These are phyloP conservation scores for Noctua janthe DNA, from an alignment of 2,888 invertebrate genomes.

Conservation along the genomic window DNA sequence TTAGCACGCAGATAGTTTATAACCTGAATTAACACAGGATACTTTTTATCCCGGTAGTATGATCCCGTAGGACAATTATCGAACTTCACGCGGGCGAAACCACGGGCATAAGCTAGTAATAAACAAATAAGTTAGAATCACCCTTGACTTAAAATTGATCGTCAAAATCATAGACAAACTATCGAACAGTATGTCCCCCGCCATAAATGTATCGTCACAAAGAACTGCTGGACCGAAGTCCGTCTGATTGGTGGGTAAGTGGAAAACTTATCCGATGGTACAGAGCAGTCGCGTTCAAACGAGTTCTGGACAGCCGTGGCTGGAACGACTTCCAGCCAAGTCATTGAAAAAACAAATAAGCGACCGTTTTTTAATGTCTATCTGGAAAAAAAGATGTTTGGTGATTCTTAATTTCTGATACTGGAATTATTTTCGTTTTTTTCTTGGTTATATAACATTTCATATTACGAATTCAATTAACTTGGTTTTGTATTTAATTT, in stretches of 20 bases:
- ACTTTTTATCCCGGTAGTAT: neutral
- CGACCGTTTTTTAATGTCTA: neutral
- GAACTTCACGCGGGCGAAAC: neutral
- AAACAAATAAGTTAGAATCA: neutral
- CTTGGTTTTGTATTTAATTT: too few relatives aligned
- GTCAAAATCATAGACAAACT: neutral
- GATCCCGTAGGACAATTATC: neutral
- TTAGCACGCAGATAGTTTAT: neutral
- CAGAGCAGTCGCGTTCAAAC: conserved; percentile 40
- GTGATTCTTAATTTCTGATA: neutral
- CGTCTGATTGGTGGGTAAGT: conserved; percentile 67
- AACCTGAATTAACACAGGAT: neutral
- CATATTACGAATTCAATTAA: too few relatives aligned
- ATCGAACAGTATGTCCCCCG: conserved; percentile 33
- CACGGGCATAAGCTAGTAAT: neutral
- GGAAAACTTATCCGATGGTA: conserved; percentile 61
- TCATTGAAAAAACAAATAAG: neutral
- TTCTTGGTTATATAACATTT: neutral
- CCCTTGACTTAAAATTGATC: neutral
- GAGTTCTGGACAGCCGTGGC: conserved; percentile 18
- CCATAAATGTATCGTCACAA: conserved; percentile 60
- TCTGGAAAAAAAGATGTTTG: neutral
- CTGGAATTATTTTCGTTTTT: neutral
- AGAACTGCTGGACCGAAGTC: conserved; percentile 58
- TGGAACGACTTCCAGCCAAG: neutral